A percentile compares a stretch with the other conserved stretches of the same genome.
phyloP scores from a whole-genome alignment of 2,113 vertebrate species.

The Oreotragus oreotragus region DNA sequence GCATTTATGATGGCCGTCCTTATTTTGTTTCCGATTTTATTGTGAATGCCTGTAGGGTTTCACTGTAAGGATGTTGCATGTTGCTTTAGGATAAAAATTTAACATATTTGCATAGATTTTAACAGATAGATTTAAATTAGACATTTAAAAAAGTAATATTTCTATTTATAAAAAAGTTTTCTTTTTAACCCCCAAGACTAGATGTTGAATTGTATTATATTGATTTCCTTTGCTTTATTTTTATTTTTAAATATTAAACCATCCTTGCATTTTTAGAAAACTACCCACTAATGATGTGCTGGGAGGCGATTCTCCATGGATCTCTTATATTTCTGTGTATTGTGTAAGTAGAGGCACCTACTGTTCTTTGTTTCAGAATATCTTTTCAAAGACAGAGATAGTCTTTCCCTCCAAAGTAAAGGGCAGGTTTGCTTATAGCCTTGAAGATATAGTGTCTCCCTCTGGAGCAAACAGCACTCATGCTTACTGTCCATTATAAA shows the following conservation, averaged over 20 bases:
- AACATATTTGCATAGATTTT: background rate
- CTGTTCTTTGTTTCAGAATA: background rate
- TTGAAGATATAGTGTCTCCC: background rate
- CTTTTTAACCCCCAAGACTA: background rate
- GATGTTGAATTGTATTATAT: background rate
- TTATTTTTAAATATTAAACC: constrained; percentile 33
- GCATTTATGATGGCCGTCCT: background rate
- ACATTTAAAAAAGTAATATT: constrained; percentile 1
- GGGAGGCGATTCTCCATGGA: background rate
- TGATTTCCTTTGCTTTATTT: background rate
- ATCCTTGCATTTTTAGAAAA: constrained; percentile 43
- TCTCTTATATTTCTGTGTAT: background rate
- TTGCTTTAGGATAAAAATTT: constrained; percentile 24
- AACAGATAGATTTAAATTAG: background rate
- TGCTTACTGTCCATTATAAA: background rate
- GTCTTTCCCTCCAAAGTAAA: background rate
- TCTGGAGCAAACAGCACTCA: background rate
- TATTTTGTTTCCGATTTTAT: constrained; percentile 31
- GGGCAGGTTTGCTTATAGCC: constrained; percentile 6
- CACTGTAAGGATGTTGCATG: background rate
- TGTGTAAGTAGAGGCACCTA: background rate
- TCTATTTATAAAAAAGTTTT: background rate
- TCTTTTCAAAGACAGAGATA: background rate
- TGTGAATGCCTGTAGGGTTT: background rate
- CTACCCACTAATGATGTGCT: background rate